Percentiles rank a stretch among this genome's conserved stretches.
Conservation (phyloP, 1,140 invertebrate species). For the Homarus americanus region DNA sequence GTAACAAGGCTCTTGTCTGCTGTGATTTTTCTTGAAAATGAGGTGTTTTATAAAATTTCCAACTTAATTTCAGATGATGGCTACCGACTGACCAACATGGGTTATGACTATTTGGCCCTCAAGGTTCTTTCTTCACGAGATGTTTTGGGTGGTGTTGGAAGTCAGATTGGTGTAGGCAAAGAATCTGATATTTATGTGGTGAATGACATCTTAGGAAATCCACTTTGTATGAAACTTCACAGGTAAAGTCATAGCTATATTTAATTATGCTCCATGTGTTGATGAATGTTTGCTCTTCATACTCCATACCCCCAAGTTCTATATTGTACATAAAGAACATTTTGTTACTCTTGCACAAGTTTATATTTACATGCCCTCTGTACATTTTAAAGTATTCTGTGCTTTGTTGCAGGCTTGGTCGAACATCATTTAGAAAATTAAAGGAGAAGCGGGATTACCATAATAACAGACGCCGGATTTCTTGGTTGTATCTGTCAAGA, state of each 20-base stretch:
- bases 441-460: slow-evolving; percentile 99
- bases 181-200: slow-evolving; percentile 79
- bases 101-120: slow-evolving; percentile 98
- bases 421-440: slow-evolving; percentile 97
- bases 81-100: slow-evolving; percentile 95
- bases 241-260: slow-evolving; percentile 53
- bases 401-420: slow-evolving; percentile 85
- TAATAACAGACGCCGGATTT: slow-evolving; percentile 90
- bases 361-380: not conserved
- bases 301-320: no score
- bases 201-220: slow-evolving; percentile 75
- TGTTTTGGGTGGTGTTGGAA: slow-evolving; percentile 93
- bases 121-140: slow-evolving; percentile 90
- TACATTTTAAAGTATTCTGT: not conserved
- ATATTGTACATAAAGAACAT: no score
- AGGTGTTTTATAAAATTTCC: no score
- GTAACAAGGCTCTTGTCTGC: no score
- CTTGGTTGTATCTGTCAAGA: slow-evolving; percentile 98
- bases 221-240: slow-evolving; percentile 94
- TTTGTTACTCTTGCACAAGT: no score
- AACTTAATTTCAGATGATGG: slow-evolving; percentile 85
- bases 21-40: no score
- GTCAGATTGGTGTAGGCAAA: slow-evolving; percentile 95
- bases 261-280: no score
- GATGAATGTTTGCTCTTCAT: no score